A percentile compares a stretch with the other conserved stretches of the same genome.
phyloP scores from a whole-genome alignment of 2,113 vertebrate genomes.

The Gambusia holbrooki region DNA sequence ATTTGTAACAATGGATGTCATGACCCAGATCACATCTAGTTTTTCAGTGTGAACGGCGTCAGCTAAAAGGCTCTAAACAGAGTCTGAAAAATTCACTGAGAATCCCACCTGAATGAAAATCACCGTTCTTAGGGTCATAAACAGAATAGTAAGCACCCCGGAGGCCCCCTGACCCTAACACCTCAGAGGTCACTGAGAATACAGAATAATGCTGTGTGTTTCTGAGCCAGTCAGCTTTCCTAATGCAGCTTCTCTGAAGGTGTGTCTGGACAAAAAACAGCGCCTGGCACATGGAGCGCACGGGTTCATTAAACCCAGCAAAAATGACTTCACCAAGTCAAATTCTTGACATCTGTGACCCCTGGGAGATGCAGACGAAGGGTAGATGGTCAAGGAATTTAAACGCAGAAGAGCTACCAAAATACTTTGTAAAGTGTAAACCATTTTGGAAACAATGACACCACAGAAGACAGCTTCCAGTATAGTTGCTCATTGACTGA shows the following conservation, averaged over 20 bases:
- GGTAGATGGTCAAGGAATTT: not conserved
- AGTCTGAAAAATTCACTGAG: conserved; percentile 28
- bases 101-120: conserved; percentile 54
- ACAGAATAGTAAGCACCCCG: conserved; percentile 38
- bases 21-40: conserved; percentile 18
- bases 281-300: conserved; percentile 2
- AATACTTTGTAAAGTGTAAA: not conserved
- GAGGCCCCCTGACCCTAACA: conserved; percentile 65
- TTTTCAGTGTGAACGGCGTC: not conserved
- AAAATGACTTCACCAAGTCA: conserved; percentile 6
- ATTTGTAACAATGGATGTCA: conserved; percentile 13
- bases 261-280: conserved; percentile 63
- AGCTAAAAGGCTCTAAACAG: conserved; percentile 8
- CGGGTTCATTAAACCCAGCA: conserved; percentile 5
- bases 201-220: conserved; percentile 58
- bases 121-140: conserved; percentile 42
- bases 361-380: not conserved
- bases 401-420: not conserved
- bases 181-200: conserved; percentile 57
- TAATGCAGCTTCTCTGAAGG: conserved; percentile 44
- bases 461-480: not conserved
- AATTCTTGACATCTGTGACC: conserved; percentile 9
- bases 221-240: conserved; percentile 46
- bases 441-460: not conserved
- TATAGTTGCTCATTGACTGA: too few species aligned